Evolutionary conservation across 2,888 invertebrate genomes (phyloP), one percentile per base, ranked within the genome.

Genomic region (Tolmerus cingulatus): DNA sequence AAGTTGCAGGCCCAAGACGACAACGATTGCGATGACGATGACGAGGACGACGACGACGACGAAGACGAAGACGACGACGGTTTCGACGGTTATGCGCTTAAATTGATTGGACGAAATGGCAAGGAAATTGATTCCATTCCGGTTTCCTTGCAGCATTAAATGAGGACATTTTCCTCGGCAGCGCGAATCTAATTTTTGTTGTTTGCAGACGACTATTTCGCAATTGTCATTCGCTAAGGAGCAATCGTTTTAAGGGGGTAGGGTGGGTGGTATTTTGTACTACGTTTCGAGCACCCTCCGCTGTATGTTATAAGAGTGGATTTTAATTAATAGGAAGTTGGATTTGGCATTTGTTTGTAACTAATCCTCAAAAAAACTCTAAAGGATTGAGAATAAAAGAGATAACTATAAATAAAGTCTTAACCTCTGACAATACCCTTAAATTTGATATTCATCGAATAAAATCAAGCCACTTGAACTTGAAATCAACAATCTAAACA

Each of bases 71-170:
- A 79, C 46, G 79, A 77, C 74, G 37, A 74, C 55, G 51, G 27
- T 55, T 40, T 37, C 84, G 40, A 74, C 74, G 85, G 74, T 74
- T 85, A 85, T 85, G 85, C 74, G 85, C 85, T 85, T 74, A 85
- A 85, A 74, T 85, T 85, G 85, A 85, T 85, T 85, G 85, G 85
- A 46, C 85, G 30, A 85, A 85, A 85, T 85, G 85, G 74, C 46
- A 85, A 85, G 85, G 85, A 85, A 85, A 85, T 85, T 85, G 85
- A 85, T 85, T 85, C 85, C 85, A 74, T 85, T 85, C 43, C 85
- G 74, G 85, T 74, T 85, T 85, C 85, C 85, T 85, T 85, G 43
- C 14, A 57, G 57, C 85, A 74, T 85, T 85, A 85, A 85, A 46
- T 85, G 74, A 85, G 85, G 85, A 85, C 74, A 85, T 85, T 85